Evolutionary conservation across 2,113 vertebrate genomes (phyloP).

Genomic region (Sprattus sprattus): DNA sequence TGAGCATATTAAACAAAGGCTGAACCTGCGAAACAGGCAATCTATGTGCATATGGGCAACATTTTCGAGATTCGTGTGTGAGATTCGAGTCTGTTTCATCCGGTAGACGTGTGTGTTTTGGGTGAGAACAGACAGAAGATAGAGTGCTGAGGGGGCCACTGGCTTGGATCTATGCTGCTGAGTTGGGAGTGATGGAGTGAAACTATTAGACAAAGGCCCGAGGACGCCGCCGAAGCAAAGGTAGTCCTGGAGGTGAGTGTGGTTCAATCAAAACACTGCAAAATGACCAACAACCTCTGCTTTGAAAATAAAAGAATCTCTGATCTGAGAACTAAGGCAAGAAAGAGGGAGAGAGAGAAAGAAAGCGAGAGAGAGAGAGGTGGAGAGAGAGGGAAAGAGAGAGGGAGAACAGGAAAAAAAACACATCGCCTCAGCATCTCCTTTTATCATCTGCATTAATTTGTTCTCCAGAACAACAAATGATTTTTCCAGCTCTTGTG

Average conservation of each 20-base stretch:
- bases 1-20: neutral
- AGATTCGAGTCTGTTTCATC: neutral
- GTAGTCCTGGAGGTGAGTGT: conserved; percentile 53
- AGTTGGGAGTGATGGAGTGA: neutral
- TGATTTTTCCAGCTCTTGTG: conserved; percentile 66
- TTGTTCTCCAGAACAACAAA: conserved; percentile 74
- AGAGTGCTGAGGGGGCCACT: neutral
- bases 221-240: conserved; percentile 22
- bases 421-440: conserved; percentile 65
- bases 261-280: conserved; percentile 50
- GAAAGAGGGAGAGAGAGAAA: conserved; percentile 30
- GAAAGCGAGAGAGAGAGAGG: neutral
- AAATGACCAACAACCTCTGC: conserved; percentile 63
- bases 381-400: neutral
- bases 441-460: conserved; percentile 68
- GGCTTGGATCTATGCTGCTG: too few species aligned
- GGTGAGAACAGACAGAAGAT: neutral
- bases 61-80: neutral
- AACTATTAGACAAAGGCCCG: conserved; percentile 18
- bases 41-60: neutral
- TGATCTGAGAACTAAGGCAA: conserved; percentile 55
- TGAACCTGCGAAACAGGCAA: neutral
- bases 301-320: conserved; percentile 61
- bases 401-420: conserved; percentile 33
- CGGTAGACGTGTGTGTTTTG: neutral